These are phyloP conservation scores for Marmota flaviventris DNA, from an alignment of 2,113 vertebrate species.

Conservation along the genomic window DNA sequence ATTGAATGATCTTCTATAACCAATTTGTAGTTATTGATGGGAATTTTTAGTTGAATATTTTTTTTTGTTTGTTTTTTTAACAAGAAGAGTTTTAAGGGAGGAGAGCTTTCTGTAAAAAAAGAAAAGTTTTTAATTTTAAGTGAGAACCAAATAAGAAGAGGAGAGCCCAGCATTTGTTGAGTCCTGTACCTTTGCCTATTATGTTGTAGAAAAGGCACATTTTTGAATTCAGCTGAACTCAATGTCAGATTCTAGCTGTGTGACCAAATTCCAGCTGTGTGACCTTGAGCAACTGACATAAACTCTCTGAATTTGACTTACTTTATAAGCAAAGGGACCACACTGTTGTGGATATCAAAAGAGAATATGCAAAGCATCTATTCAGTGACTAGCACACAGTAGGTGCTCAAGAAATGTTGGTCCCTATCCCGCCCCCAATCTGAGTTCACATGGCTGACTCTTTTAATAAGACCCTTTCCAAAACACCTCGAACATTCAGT, in stretches of 20 bases:
- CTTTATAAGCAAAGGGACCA: background rate
- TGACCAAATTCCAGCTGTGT: background rate
- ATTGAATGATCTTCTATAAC: background rate
- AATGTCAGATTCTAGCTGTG: background rate
- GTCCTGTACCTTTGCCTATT: background rate
- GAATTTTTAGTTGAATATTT: background rate
- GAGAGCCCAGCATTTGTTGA: background rate
- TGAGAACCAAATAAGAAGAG: background rate
- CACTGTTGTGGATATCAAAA: background rate
- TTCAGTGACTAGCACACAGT: background rate
- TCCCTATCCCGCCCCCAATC: background rate
- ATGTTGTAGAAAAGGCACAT: background rate
- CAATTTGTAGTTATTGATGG: background rate
- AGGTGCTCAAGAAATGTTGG: background rate
- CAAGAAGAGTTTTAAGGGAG: background rate
- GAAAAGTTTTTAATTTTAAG: background rate
- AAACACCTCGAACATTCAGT: background rate
- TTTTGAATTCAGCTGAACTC: background rate
- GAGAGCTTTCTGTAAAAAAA: background rate
- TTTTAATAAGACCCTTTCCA: background rate
- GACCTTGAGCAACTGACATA: background rate
- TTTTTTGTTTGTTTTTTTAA: conserved; percentile 45
- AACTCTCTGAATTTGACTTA: background rate
- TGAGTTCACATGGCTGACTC: background rate
- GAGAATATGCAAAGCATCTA: background rate